Conservation (phyloP, 92 coral and sea anemone genomes). For the Ricordea florida region DNA sequence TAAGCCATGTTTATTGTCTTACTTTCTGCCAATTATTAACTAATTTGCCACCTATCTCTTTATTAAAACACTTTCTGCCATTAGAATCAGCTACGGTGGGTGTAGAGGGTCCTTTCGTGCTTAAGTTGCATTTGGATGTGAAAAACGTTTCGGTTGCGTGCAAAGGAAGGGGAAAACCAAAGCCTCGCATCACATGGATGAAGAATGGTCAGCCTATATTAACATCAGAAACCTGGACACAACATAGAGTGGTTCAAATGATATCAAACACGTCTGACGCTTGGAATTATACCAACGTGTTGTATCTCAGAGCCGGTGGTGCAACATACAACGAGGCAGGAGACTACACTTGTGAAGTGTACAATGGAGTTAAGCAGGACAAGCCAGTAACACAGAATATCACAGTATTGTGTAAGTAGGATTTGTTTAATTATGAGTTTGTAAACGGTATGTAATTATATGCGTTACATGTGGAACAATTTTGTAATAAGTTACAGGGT, state of each 20-base stretch:
- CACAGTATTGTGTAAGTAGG: neutral
- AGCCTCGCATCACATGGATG: slow-evolving; percentile 46
- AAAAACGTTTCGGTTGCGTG: slow-evolving; percentile 24
- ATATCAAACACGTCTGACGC: slow-evolving; percentile 17
- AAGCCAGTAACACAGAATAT: neutral
- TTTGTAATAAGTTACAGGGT: too few species aligned
- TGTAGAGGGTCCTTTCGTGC: neutral
- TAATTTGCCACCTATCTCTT: too few species aligned
- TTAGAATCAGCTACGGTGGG: neutral
- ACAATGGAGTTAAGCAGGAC: neutral
- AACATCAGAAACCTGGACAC: neutral
- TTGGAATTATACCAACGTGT: slow-evolving; percentile 28
- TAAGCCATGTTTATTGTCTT: too few species aligned
- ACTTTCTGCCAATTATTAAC: too few species aligned
- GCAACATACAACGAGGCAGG: slow-evolving; percentile 46
- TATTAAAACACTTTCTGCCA: too few species aligned
- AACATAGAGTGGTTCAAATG: slow-evolving; percentile 28
- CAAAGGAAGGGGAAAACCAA: slow-evolving; percentile 55
- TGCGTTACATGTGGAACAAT: too few species aligned
- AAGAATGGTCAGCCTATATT: slow-evolving; percentile 7
- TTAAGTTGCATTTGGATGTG: neutral
- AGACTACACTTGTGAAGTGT: slow-evolving; percentile 62
- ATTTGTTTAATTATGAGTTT: too few species aligned
- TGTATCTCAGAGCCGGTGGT: slow-evolving; percentile 49
- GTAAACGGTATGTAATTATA: too few species aligned